Percentiles rank a stretch among this genome's conserved stretches.
phyloP scores from a whole-genome alignment of 2,888 invertebrate species.

The Epinotia demarniana region DNA sequence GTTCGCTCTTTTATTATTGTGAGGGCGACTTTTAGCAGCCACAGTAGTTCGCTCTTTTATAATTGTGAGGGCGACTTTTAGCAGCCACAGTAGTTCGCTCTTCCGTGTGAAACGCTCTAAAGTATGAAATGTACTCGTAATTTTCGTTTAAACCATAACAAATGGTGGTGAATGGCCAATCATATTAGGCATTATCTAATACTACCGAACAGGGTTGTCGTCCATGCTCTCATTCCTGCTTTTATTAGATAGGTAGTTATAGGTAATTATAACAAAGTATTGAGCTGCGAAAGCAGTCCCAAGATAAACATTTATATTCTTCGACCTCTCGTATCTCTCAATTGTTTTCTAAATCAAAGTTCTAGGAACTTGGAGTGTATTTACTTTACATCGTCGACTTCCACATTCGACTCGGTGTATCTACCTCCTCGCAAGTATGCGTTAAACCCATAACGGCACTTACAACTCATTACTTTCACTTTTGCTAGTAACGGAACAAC shows the following conservation, averaged over 20 bases:
- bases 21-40: too few relatives aligned
- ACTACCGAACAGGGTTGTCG: too few relatives aligned
- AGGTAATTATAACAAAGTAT: background rate
- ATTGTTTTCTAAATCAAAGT: background rate
- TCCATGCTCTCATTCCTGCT: too few relatives aligned
- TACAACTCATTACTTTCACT: background rate
- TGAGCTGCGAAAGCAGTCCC: background rate
- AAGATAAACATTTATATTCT: constrained; percentile 11
- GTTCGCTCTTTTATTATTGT: too few relatives aligned
- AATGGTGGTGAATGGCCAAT: too few relatives aligned
- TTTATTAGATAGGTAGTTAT: background rate
- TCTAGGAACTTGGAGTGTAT: background rate
- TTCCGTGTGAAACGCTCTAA: too few relatives aligned
- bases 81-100: too few relatives aligned
- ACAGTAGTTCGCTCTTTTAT: too few relatives aligned
- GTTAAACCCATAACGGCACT: background rate
- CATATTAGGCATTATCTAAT: too few relatives aligned
- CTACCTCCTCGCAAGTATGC: background rate
- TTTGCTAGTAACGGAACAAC: background rate
- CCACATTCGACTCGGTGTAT: background rate
- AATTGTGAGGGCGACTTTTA: too few relatives aligned
- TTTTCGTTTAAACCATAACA: too few relatives aligned
- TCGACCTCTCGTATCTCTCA: background rate
- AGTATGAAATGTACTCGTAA: too few relatives aligned
- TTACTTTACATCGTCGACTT: background rate